A percentile compares a stretch with the other conserved stretches of the same genome.
Conservation (phyloP, 2,113 vertebrate genomes). For the Ictalurus punctatus region DNA sequence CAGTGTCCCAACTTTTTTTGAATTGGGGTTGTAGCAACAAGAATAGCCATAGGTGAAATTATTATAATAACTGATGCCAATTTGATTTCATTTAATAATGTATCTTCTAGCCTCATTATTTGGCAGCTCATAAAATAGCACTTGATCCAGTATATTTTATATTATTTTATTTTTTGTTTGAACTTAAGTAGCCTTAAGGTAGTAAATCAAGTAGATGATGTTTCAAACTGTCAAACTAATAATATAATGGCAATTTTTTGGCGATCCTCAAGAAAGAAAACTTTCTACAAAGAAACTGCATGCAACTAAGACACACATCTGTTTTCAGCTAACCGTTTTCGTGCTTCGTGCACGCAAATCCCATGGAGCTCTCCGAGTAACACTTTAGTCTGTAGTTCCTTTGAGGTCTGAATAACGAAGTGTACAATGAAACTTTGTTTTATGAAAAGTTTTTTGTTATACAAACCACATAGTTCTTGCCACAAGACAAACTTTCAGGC, state of each 20-base stretch:
- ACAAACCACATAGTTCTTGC: neutral
- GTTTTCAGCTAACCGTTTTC: neutral
- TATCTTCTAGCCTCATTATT: neutral
- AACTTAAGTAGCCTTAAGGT: neutral
- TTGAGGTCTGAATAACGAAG: neutral
- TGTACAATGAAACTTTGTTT: neutral
- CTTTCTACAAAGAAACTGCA: neutral
- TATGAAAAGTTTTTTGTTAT: neutral
- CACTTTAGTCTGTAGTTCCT: neutral
- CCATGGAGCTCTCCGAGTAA: neutral
- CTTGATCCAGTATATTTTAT: neutral
- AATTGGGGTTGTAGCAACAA: neutral
- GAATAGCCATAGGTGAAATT: neutral
- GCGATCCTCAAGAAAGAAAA: neutral
- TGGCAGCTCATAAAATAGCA: neutral
- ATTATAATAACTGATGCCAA: neutral
- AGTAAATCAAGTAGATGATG: neutral
- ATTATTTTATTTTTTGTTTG: neutral
- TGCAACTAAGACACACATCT: neutral
- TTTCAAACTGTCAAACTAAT: neutral
- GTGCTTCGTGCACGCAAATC: neutral
- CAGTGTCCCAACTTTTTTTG: no score
- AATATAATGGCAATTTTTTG: neutral
- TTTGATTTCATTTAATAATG: neutral
- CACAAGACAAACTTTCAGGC: neutral